These are phyloP conservation scores for Arothron firmamentum DNA, from an alignment of 2,113 vertebrate species.

Conservation along the genomic window DNA sequence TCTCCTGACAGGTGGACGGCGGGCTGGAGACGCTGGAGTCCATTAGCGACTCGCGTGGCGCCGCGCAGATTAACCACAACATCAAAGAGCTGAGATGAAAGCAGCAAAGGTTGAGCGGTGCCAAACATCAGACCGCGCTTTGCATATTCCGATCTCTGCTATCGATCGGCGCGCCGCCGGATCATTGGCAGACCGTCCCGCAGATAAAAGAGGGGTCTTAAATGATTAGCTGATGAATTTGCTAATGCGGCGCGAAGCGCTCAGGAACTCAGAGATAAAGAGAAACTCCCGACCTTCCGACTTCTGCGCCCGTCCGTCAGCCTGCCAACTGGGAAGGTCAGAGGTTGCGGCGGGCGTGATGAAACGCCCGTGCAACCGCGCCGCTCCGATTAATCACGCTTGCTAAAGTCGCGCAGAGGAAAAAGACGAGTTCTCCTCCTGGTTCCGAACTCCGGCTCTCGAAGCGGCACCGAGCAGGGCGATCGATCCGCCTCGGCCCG, in stretches of 20 bases:
- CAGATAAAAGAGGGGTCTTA: conserved; percentile 66
- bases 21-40: conserved; percentile 45
- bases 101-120: conserved; percentile 66
- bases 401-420: background rate
- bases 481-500: too few species aligned
- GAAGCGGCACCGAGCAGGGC: too few species aligned
- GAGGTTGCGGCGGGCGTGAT: conserved; percentile 50
- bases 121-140: conserved; percentile 67
- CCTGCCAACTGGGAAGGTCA: conserved; percentile 38
- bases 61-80: conserved; percentile 64
- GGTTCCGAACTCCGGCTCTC: background rate
- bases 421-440: too few species aligned
- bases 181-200: conserved; percentile 51
- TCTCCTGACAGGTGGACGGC: conserved; percentile 52
- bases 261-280: conserved; percentile 18
- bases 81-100: conserved; percentile 75
- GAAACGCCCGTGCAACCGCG: conserved; percentile 53
- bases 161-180: conserved; percentile 64
- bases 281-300: background rate
- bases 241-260: conserved; percentile 53
- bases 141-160: conserved; percentile 67
- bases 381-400: background rate
- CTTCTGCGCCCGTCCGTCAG: too few species aligned
- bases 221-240: conserved; percentile 73
- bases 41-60: conserved; percentile 39